A percentile compares a stretch with the other conserved stretches of the same genome.
Conservation (phyloP, 2,888 invertebrate species). For the Lobophora halterata region DNA sequence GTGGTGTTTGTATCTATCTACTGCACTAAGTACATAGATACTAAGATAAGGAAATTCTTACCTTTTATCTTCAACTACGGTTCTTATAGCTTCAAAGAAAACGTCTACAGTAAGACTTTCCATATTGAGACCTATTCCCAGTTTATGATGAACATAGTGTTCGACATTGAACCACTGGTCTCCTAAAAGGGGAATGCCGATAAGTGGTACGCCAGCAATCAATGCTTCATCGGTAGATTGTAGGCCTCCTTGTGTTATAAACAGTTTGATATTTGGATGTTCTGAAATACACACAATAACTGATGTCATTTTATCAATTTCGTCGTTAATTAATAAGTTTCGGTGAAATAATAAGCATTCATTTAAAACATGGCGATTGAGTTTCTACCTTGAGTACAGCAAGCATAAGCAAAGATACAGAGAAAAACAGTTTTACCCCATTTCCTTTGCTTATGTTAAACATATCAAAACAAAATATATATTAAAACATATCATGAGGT, state of each 20-base stretch:
- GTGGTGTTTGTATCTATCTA: too few relatives aligned
- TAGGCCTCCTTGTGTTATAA: constrained; percentile 10
- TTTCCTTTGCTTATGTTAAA: too few relatives aligned
- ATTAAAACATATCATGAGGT: too few relatives aligned
- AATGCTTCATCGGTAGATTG: constrained; percentile 39
- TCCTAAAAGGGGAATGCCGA: constrained; percentile 51
- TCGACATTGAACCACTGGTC: constrained; percentile 56
- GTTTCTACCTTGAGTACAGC: too few relatives aligned
- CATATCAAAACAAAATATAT: too few relatives aligned
- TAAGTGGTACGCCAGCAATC: constrained; percentile 47
- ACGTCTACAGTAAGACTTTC: constrained; percentile 15
- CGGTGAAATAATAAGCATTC: too few relatives aligned
- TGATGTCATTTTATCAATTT: too few relatives aligned
- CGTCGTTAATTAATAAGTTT: too few relatives aligned
- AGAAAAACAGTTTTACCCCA: too few relatives aligned
- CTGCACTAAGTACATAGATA: too few relatives aligned
- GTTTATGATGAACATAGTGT: constrained; percentile 34
- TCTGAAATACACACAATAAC: constrained; percentile 23
- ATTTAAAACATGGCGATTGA: too few relatives aligned
- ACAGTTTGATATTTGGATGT: constrained; percentile 38
- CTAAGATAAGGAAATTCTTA: background rate
- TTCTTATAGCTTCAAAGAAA: background rate
- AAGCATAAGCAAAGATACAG: too few relatives aligned
- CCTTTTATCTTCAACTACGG: background rate
- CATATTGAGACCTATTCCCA: constrained; percentile 24